Evolutionary conservation across 2,888 invertebrate genomes (phyloP), one percentile per base, ranked within the genome.

Genomic region (Zele albiditarsus): DNA sequence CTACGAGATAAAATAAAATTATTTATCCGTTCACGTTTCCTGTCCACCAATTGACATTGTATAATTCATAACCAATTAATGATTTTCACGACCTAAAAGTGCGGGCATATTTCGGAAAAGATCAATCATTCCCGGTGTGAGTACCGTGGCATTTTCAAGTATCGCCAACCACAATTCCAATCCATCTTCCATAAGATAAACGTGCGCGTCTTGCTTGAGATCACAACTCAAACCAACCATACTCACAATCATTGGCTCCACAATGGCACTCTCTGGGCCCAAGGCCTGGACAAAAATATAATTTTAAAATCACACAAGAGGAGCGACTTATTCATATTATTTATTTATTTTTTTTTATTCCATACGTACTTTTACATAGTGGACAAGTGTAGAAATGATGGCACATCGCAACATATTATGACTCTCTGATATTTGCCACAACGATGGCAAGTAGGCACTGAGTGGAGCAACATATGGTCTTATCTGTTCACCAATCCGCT

Each of bases 381-480:
- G 95, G 78, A 95, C 94, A 62, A 97, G 91, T 0, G 97, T 95
- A 3, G 96, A 94, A 12, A 98, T 93, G 79, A 98, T 97, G 63
- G 97, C 96, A 86, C 97, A 97, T 16, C 97, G 91, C 80, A 98
- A 90, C 96, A 98, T 96, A 88, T 96, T 95, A 86, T 97, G 96
- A 76, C 94, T 93, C 76, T 93, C 94, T 12, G 97, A 96, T 89
- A 96, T 96, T 77, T 94, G 92, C 98, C 98, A 98, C 80, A 98
- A 91, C 80, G 94, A 90, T 12, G 98, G 97, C 81, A 98, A 91
- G 89, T 97, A 98, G 75, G 93, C 92, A 81, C 95, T 93, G 71
- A 98, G 91, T 20, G 94, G 92, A 75, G 92, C 91, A 74, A 92
- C 91, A 88, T 95, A 93, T 0, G 94, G 93, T 71, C 93, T 94